Evolutionary conservation across 2,888 invertebrate species (phyloP).

Genomic region (Neoscelio sp.): DNA sequence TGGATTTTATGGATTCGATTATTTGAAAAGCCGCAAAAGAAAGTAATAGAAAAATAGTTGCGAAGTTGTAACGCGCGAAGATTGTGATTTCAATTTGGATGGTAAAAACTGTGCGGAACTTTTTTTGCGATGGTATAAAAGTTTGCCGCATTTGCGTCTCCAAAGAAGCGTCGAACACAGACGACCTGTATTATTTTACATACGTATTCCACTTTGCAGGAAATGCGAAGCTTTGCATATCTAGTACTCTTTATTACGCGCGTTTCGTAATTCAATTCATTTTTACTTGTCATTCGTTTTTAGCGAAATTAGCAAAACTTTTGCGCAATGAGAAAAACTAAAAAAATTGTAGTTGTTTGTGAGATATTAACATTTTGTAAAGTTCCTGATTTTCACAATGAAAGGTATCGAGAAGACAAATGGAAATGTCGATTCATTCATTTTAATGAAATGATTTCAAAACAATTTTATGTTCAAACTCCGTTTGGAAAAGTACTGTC

Average conservation of each 20-base stretch:
- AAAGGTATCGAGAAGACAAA: too few relatives aligned
- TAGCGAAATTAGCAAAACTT: too few relatives aligned
- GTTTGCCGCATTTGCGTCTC: conserved; percentile 50
- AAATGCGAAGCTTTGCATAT: conserved; percentile 13
- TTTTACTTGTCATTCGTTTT: too few relatives aligned
- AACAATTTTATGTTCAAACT: too few relatives aligned
- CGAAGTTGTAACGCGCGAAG: conserved; percentile 60
- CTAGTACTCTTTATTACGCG: conserved; percentile 11
- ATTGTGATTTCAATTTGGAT: conserved; percentile 65
- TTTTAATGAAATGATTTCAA: too few relatives aligned
- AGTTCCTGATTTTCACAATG: too few relatives aligned
- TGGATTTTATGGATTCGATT: conserved; percentile 53
- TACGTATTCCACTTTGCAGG: conserved; percentile 40
- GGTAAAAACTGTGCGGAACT: conserved; percentile 54
- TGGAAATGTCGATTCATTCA: too few relatives aligned
- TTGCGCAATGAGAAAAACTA: too few relatives aligned
- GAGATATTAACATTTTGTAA: too few relatives aligned
- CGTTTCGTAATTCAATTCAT: not conserved
- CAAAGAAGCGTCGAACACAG: conserved; percentile 45
- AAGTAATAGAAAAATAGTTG: conserved; percentile 31
- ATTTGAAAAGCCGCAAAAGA: conserved; percentile 31
- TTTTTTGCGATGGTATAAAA: conserved; percentile 58
- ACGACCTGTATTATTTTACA: conserved; percentile 50
- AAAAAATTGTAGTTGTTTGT: too few relatives aligned
- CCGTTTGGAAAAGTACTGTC: too few relatives aligned